These are phyloP conservation scores for Eriocheir sinensis DNA, from an alignment of 1,140 invertebrate species.

Conservation along the genomic window DNA sequence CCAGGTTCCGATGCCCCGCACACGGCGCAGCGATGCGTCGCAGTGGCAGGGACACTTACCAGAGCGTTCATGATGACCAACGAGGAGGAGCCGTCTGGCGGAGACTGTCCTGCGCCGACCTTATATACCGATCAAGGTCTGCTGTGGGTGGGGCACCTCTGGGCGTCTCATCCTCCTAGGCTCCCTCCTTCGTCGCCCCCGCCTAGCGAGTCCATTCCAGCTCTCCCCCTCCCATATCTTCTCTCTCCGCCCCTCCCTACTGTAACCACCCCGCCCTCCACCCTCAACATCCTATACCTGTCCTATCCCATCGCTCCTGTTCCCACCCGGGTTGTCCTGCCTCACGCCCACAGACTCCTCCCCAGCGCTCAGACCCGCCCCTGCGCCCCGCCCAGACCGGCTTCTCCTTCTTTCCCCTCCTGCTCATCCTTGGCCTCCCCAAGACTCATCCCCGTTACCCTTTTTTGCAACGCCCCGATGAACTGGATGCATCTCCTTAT, in stretches of 20 bases:
- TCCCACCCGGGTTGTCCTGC: not conserved
- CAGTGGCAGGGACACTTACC: slow-evolving; percentile 9
- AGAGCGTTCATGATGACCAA: slow-evolving; percentile 66
- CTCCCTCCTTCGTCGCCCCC: not conserved
- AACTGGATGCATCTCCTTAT: not conserved
- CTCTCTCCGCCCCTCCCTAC: not conserved
- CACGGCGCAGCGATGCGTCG: not conserved
- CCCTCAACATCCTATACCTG: not conserved
- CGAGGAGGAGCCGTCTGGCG: slow-evolving; percentile 60
- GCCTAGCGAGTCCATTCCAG: not conserved
- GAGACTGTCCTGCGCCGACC: not conserved
- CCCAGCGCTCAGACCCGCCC: not conserved
- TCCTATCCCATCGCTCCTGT: not conserved
- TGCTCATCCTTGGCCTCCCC: not conserved
- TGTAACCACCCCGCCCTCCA: not conserved
- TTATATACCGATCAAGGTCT: slow-evolving; percentile 65
- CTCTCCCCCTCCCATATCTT: not conserved
- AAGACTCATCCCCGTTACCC: slow-evolving; percentile 4
- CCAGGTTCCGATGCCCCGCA: not conserved
- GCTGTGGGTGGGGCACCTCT: slow-evolving; percentile 30
- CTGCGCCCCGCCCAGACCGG: not conserved
- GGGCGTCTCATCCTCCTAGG: not conserved
- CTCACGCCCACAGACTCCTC: not conserved
- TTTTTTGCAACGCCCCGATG: not conserved
- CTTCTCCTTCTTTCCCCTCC: no score